phyloP scores from a whole-genome alignment of 2,888 invertebrate species.

The Pammene fasciana region DNA sequence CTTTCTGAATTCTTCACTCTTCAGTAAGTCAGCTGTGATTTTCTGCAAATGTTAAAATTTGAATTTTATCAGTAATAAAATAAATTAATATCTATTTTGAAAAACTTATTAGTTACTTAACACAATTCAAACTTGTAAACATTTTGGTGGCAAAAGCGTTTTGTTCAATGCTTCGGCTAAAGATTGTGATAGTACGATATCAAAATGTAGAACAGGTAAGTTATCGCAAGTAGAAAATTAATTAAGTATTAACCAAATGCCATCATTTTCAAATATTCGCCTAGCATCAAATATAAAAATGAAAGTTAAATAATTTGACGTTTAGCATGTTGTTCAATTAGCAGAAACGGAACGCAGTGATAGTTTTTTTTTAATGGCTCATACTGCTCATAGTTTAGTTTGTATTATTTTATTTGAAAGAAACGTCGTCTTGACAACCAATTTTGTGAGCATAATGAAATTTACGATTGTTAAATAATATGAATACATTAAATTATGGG shows the following conservation, averaged over 20 bases:
- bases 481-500: conserved; percentile 79
- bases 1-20: background rate
- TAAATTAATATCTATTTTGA: too few relatives aligned
- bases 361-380: conserved; percentile 30
- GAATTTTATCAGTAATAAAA: too few relatives aligned
- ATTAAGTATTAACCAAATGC: too few relatives aligned
- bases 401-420: conserved; percentile 67
- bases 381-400: conserved; percentile 64
- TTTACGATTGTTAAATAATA: conserved; percentile 68
- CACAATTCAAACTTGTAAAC: too few relatives aligned
- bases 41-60: background rate
- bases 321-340: background rate
- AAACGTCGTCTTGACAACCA: conserved; percentile 80
- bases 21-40: background rate
- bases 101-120: too few relatives aligned
- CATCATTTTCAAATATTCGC: background rate
- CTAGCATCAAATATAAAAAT: background rate
- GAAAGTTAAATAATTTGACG: background rate
- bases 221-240: background rate
- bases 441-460: conserved; percentile 66
- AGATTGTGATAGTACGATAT: conserved; percentile 21
- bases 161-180: conserved; percentile 22
- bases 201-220: conserved; percentile 14
- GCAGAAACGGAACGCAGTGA: conserved; percentile 30
- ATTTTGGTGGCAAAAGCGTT: conserved; percentile 20